A percentile compares a stretch with the other conserved stretches of the same genome.
phyloP scores from a whole-genome alignment of 2,113 vertebrate species.

The Tychaedon coryphoeus region DNA sequence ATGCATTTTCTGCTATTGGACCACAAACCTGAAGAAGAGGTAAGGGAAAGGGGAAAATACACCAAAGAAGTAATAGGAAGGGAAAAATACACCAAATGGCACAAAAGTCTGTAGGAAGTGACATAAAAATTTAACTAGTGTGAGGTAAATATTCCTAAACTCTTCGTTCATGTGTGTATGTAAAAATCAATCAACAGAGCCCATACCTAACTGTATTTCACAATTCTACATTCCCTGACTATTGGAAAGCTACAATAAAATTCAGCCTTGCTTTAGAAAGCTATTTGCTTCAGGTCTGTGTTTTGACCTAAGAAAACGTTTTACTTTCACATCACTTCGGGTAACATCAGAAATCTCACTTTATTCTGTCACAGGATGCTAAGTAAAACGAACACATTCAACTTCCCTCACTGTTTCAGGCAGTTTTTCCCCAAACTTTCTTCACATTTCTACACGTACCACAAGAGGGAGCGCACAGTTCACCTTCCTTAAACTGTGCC shows the following conservation, averaged over 20 bases:
- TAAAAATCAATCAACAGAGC: neutral
- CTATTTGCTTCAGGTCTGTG: neutral
- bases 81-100: neutral
- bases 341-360: neutral
- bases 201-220: neutral
- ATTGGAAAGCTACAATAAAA: neutral
- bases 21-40: neutral
- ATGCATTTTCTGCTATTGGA: neutral
- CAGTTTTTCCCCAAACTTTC: neutral
- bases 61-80: neutral
- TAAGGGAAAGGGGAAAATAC: neutral
- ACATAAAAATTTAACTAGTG: neutral
- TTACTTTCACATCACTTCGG: neutral
- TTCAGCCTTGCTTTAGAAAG: neutral
- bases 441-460: neutral
- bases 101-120: neutral
- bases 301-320: neutral
- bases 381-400: neutral
- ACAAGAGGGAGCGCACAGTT: conserved; percentile 67
- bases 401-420: rapidly evolving
- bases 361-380: neutral
- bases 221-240: neutral
- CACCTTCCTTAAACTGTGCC: neutral
- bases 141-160: neutral
- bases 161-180: neutral